A percentile compares a stretch with the other conserved stretches of the same genome.
These are phyloP conservation scores for Acrocephalus kingi DNA, from an alignment of 2,113 vertebrate species.

Conservation along the genomic window DNA sequence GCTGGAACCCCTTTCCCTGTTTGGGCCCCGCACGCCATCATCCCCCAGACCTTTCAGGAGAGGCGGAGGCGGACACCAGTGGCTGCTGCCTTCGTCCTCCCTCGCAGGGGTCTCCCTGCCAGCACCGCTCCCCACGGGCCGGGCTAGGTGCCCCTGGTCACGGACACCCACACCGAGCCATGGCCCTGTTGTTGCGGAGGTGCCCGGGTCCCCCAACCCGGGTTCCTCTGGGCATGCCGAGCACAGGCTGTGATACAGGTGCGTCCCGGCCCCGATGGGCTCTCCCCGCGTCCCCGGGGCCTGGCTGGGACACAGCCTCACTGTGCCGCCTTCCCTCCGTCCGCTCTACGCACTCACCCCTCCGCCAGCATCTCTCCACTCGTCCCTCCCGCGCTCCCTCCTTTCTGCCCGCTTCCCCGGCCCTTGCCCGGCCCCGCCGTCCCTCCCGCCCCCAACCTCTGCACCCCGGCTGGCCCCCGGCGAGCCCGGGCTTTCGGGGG, in stretches of 20 bases:
- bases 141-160: background rate
- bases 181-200: background rate
- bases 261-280: background rate
- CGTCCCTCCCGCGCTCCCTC: slow-evolving; percentile 1
- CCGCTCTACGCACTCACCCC: background rate
- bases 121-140: background rate
- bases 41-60: background rate
- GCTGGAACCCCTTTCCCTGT: background rate
- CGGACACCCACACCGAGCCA: background rate
- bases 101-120: background rate
- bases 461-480: background rate
- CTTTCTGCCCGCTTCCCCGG: background rate
- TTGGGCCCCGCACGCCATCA: background rate
- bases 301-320: background rate
- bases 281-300: background rate
- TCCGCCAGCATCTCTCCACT: background rate
- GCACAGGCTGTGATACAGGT: background rate
- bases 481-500: background rate
- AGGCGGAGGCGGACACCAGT: background rate
- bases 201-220: no score
- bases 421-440: background rate
- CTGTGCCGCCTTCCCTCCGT: background rate
- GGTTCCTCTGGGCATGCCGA: background rate
- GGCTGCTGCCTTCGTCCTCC: background rate
- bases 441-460: background rate